Conservation (phyloP, 1,140 invertebrate genomes). For the Micrasema longulum region DNA sequence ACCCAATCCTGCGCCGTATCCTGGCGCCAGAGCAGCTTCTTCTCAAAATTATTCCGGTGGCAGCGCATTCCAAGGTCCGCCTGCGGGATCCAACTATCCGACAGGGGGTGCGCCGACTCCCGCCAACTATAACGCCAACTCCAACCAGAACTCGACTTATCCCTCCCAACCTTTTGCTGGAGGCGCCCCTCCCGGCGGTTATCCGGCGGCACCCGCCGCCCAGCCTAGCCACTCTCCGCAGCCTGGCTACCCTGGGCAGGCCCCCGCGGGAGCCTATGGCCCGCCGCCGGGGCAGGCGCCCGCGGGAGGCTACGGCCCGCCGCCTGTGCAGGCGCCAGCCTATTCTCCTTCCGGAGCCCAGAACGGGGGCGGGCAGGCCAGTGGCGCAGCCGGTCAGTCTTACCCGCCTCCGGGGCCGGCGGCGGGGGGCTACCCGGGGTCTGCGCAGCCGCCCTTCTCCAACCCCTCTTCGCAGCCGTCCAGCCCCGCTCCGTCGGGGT, state of each 20-base stretch:
- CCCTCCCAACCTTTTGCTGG: constrained; percentile 66
- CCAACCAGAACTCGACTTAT: constrained; percentile 59
- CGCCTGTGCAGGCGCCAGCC: constrained; percentile 65
- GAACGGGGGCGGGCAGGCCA: constrained; percentile 60
- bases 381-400: constrained; percentile 60
- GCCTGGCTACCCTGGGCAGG: constrained; percentile 61
- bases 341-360: constrained; percentile 55
- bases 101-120: constrained; percentile 27
- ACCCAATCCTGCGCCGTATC: constrained; percentile 60
- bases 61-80: constrained; percentile 44
- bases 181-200: constrained; percentile 63
- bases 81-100: constrained; percentile 45
- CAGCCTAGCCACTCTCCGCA: constrained; percentile 67
- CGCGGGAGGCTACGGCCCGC: too few species aligned
- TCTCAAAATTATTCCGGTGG: constrained; percentile 45
- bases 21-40: constrained; percentile 57
- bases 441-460: constrained; percentile 65
- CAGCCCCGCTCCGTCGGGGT: constrained; percentile 58
- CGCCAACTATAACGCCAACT: constrained; percentile 38
- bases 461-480: constrained; percentile 67
- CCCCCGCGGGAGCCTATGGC: constrained; percentile 64
- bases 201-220: constrained; percentile 64
- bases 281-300: too few species aligned
- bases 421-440: constrained; percentile 63
- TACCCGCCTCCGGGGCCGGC: constrained; percentile 64